A percentile compares a stretch with the other conserved stretches of the same genome.
phyloP scores from a whole-genome alignment of 1,140 invertebrate species.

The Ptiloglossa arizonensis region DNA sequence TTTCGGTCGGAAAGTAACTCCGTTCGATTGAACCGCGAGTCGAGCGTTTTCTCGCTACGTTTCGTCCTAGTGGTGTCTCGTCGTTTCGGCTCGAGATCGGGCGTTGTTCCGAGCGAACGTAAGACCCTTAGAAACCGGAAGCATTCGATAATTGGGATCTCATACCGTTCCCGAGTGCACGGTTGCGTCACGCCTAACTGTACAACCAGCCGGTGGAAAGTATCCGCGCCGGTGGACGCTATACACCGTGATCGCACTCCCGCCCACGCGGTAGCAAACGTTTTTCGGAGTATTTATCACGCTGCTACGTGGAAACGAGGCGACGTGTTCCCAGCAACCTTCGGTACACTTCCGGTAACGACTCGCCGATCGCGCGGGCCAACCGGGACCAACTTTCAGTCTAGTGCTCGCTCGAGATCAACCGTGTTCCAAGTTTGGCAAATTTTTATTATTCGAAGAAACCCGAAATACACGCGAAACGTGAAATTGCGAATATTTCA shows the following conservation, averaged over 20 bases:
- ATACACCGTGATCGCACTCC: conserved; percentile 52
- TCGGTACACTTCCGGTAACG: background rate
- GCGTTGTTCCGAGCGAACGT: conserved; percentile 26
- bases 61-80: background rate
- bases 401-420: too few relatives aligned
- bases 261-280: conserved; percentile 56
- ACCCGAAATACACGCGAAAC: too few relatives aligned
- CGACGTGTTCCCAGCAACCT: conserved; percentile 11
- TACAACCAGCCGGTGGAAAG: conserved; percentile 58
- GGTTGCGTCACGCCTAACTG: conserved; percentile 71
- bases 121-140: conserved; percentile 62
- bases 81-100: background rate
- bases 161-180: conserved; percentile 33
- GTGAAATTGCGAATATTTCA: too few relatives aligned
- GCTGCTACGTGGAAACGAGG: conserved; percentile 3
- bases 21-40: background rate
- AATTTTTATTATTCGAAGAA: too few relatives aligned
- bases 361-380: too few relatives aligned
- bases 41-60: background rate
- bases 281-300: conserved; percentile 64
- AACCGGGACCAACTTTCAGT: too few relatives aligned
- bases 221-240: conserved; percentile 41
- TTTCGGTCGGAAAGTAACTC: conserved; percentile 17
- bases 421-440: too few relatives aligned
- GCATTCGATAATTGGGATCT: conserved; percentile 62